A percentile compares a stretch with the other conserved stretches of the same genome.
These are phyloP conservation scores for Sphenopsis melanotis DNA, from an alignment of 2,797 vertebrate species.

Conservation along the genomic window DNA sequence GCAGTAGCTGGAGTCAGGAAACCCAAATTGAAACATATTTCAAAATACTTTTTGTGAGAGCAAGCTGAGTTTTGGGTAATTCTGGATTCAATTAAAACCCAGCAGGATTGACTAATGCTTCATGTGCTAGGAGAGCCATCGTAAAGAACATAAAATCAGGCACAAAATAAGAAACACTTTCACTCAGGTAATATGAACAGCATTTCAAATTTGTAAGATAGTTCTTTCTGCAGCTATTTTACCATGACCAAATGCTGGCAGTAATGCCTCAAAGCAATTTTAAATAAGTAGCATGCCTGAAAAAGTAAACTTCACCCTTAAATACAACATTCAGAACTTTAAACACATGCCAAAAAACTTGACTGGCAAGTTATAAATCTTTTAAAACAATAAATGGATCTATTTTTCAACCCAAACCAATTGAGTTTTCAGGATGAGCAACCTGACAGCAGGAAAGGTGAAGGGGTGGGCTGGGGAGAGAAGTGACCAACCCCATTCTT, in stretches of 20 bases:
- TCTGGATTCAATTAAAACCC: neutral
- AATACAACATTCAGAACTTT: neutral
- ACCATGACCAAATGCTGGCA: neutral
- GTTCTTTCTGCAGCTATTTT: neutral
- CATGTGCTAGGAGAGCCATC: neutral
- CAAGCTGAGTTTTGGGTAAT: neutral
- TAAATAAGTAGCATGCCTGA: neutral
- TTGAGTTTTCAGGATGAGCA: neutral
- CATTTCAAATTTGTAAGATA: neutral
- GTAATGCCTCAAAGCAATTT: neutral
- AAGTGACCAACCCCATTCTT: neutral
- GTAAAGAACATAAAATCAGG: neutral
- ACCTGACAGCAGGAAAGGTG: neutral
- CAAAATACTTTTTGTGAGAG: neutral
- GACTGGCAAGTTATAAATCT: neutral
- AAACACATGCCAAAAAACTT: neutral
- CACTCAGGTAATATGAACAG: neutral
- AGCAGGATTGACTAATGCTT: neutral
- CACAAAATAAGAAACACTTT: neutral
- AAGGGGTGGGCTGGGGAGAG: neutral
- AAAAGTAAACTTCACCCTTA: neutral
- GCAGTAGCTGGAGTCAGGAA: neutral
- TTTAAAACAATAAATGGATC: neutral
- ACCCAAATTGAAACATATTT: neutral
- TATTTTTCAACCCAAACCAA: neutral